Evolutionary conservation across 2,113 vertebrate genomes (phyloP).

Genomic region (Falco punctatus): DNA sequence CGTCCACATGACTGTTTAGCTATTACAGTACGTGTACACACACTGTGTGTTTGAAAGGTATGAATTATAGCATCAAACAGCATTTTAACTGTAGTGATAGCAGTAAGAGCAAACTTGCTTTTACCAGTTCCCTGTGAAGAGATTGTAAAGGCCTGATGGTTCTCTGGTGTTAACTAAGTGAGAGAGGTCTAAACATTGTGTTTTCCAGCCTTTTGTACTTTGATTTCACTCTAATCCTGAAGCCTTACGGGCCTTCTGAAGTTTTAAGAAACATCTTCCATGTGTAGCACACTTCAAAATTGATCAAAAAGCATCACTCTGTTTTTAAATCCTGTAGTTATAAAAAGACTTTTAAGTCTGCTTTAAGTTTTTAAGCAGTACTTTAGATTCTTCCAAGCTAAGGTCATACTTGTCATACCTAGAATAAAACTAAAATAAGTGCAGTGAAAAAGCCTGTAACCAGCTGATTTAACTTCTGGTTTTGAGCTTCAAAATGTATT

Average conservation of each 20-base stretch:
- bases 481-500: constrained; percentile 33
- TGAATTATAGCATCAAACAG: neutral
- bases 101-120: neutral
- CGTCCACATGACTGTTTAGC: neutral
- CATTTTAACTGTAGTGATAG: neutral
- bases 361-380: constrained; percentile 17
- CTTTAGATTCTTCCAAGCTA: constrained; percentile 4
- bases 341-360: neutral
- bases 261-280: constrained; percentile 22
- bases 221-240: neutral
- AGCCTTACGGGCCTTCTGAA: constrained; percentile 21
- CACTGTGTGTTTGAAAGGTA: neutral
- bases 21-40: neutral
- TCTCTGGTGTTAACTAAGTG: neutral
- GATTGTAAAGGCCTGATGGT: neutral
- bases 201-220: constrained; percentile 8
- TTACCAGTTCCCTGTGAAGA: neutral
- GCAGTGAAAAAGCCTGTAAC: constrained; percentile 11
- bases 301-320: neutral
- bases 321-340: too few species aligned
- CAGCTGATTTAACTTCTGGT: constrained; percentile 42
- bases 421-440: constrained; percentile 9
- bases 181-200: neutral
- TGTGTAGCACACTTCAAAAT: neutral
- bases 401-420: neutral